Conservation (phyloP, 92 coral and sea anemone species). For the Phenganax subtilis region DNA sequence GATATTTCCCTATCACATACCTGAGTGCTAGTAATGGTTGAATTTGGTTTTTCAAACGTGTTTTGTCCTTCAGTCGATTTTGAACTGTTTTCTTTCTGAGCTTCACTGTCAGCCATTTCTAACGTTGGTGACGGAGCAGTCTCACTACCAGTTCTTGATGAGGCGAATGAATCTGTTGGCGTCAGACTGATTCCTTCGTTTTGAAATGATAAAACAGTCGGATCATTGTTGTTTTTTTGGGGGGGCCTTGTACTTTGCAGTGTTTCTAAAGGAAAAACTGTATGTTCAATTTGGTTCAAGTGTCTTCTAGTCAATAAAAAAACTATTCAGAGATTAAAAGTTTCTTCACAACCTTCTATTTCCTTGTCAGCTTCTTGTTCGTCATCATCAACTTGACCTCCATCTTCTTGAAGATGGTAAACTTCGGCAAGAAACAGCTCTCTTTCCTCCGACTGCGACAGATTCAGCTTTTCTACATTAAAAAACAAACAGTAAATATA, state of each 20-base stretch:
- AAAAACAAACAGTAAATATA: background rate
- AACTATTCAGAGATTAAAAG: background rate
- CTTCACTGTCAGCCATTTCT: background rate
- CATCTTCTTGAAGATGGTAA: constrained; percentile 25
- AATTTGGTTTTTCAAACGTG: constrained; percentile 51
- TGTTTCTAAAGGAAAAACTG: background rate
- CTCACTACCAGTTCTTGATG: constrained; percentile 33
- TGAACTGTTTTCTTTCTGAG: background rate
- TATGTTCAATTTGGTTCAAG: background rate
- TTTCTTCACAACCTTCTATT: constrained; percentile 61
- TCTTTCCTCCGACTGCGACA: constrained; percentile 21
- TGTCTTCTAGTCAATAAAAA: background rate
- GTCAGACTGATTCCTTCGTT: background rate
- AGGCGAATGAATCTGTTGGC: constrained; percentile 32
- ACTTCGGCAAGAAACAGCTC: constrained; percentile 28
- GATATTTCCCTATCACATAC: constrained; percentile 40
- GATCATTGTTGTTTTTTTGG: background rate
- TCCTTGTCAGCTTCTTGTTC: constrained; percentile 62
- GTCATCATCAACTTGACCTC: constrained; percentile 70
- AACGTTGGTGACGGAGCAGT: background rate
- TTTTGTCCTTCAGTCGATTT: constrained; percentile 4
- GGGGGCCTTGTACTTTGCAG: background rate
- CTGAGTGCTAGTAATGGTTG: constrained; percentile 49
- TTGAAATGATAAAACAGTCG: background rate
- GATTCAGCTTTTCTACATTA: constrained; percentile 23